Evolutionary conservation across 2,113 vertebrate genomes (phyloP).

Genomic region (Pollimyrus isidori): DNA sequence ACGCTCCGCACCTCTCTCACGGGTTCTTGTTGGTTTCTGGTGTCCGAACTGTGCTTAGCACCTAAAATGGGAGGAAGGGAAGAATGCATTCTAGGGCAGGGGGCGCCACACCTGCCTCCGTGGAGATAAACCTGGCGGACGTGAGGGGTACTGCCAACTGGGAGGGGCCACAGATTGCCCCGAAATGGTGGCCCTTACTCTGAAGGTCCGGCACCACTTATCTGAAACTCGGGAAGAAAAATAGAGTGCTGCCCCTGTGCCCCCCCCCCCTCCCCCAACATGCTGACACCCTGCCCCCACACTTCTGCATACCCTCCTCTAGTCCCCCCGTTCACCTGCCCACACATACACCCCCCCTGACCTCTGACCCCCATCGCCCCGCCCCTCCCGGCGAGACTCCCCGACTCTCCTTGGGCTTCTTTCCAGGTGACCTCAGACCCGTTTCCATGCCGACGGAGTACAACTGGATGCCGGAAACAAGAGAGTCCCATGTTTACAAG

Average conservation of each 20-base stretch:
- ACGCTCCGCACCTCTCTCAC: neutral
- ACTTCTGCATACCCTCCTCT: no score
- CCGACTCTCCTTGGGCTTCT: constrained; percentile 51
- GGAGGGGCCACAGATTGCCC: neutral
- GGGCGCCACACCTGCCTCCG: neutral
- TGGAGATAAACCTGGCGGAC: constrained; percentile 5
- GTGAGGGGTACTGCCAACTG: neutral
- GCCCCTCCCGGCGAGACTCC: neutral
- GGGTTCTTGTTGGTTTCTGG: neutral
- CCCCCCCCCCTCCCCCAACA: no score
- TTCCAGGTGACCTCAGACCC: constrained; percentile 80
- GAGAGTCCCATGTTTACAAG: constrained; percentile 73
- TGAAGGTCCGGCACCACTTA: constrained; percentile 6
- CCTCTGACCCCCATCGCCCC: neutral
- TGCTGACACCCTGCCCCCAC: no score
- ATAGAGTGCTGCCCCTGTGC: neutral
- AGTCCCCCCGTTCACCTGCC: no score
- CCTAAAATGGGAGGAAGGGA: neutral
- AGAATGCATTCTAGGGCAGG: neutral
- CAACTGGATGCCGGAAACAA: constrained; percentile 72
- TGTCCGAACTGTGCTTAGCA: neutral
- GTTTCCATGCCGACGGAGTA: constrained; percentile 73
- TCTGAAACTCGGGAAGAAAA: neutral
- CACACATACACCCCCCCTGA: no score
- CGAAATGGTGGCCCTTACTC: neutral